These are phyloP conservation scores for Axinella damicornis DNA, from an alignment of 37 sponge, comb jelly and placozoan genomes.

Conservation along the genomic window DNA sequence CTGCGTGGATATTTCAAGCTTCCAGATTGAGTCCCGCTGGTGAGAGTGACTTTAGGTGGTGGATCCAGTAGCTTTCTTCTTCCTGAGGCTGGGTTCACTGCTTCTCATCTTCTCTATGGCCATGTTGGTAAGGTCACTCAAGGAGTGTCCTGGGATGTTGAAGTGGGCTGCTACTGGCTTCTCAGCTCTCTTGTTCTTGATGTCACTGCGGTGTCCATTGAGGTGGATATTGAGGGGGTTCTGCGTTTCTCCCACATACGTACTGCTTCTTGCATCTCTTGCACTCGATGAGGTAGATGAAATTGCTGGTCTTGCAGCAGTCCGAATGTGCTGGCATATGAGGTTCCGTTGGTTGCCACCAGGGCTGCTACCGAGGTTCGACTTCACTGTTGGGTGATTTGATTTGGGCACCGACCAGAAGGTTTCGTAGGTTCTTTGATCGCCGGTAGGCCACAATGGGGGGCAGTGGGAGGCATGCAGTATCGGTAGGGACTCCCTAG, in stretches of 20 bases:
- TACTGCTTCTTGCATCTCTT: not conserved
- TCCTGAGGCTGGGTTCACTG: no score
- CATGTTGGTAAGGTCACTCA: no score
- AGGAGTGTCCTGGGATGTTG: no score
- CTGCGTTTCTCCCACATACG: slow-evolving; percentile 10
- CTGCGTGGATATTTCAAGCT: no score
- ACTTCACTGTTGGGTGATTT: not conserved
- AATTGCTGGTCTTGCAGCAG: not conserved
- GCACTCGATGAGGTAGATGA: no score
- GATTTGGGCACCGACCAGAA: not conserved
- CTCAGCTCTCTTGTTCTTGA: not conserved
- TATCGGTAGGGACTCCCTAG: no score
- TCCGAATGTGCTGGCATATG: not conserved
- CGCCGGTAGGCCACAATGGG: not conserved
- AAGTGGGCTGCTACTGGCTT: no score
- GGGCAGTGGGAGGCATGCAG: not conserved
- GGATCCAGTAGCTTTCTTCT: no score
- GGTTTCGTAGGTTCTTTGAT: not conserved
- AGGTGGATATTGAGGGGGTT: slow-evolving; percentile 11
- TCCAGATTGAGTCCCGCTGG: no score
- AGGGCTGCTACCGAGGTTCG: not conserved
- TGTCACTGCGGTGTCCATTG: slow-evolving; percentile 7
- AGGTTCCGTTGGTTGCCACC: not conserved
- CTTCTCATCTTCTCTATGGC: no score
- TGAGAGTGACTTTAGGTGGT: not conserved